Percentiles rank a stretch among this genome's conserved stretches.
phyloP scores from a whole-genome alignment of 2,797 vertebrate species.

The Benthosema pterotum region DNA sequence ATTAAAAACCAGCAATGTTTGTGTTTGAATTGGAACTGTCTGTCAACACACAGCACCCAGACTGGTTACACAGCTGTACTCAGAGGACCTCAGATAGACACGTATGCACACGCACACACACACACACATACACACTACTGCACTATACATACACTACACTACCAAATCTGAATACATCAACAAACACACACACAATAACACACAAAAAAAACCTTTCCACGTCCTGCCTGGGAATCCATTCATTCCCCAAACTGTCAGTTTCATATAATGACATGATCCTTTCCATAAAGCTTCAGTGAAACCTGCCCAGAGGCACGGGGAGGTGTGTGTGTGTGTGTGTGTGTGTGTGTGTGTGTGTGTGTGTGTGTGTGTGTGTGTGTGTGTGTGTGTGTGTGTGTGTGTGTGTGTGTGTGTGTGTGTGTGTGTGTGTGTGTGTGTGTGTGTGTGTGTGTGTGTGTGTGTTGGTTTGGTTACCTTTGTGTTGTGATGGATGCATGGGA shows the following conservation, averaged over 20 bases:
- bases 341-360: too few species aligned
- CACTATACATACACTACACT: too few species aligned
- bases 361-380: too few species aligned
- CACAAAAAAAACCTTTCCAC: conserved; percentile 32
- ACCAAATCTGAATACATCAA: not conserved
- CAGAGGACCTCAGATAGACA: conserved; percentile 24
- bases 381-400: too few species aligned
- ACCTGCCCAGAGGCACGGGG: conserved; percentile 29
- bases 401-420: too few species aligned
- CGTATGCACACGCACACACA: not conserved
- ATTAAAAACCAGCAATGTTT: conserved; percentile 72
- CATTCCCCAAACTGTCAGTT: conserved; percentile 40
- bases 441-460: too few species aligned
- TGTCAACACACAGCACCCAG: conserved; percentile 31
- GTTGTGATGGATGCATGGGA: conserved; percentile 56
- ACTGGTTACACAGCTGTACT: conserved; percentile 68
- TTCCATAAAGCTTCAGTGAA: conserved; percentile 39
- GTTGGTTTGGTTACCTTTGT: conserved; percentile 55
- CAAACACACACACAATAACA: conserved; percentile 34
- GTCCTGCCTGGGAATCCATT: conserved; percentile 43
- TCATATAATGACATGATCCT: conserved; percentile 31
- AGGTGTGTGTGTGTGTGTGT: conserved; percentile 59
- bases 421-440: too few species aligned
- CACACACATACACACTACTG: not conserved
- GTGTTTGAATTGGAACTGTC: conserved; percentile 63